Evolutionary conservation across 1,140 invertebrate genomes (phyloP).

Genomic region (Gryon sp.): DNA sequence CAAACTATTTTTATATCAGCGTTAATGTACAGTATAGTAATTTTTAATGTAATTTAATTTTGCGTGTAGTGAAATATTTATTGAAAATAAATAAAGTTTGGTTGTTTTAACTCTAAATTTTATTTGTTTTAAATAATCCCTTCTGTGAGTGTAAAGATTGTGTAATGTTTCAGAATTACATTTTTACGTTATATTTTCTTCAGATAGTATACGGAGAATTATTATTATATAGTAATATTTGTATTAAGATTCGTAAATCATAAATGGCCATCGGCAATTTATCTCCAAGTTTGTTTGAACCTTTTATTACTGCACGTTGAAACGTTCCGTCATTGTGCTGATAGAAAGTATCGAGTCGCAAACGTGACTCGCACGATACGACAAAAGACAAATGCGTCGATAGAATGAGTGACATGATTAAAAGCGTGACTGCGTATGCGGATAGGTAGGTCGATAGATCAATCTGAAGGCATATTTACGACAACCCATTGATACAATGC

Average conservation of each 20-base stretch:
- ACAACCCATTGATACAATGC: constrained; percentile 1
- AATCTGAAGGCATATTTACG: constrained; percentile 29
- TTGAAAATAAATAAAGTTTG: too few species aligned
- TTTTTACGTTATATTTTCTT: too few species aligned
- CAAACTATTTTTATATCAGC: too few species aligned
- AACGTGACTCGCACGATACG: constrained; percentile 43
- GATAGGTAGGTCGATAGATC: constrained; percentile 38
- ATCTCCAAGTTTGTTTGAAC: constrained; percentile 15
- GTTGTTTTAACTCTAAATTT: too few species aligned
- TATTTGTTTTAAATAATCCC: too few species aligned
- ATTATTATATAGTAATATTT: background rate
- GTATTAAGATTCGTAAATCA: constrained; percentile 30
- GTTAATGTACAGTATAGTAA: too few species aligned
- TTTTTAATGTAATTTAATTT: too few species aligned
- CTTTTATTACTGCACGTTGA: constrained; percentile 15
- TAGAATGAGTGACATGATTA: constrained; percentile 58
- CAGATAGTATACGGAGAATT: too few species aligned
- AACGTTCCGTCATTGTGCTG: constrained; percentile 35
- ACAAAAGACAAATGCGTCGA: constrained; percentile 58
- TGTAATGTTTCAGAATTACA: too few species aligned
- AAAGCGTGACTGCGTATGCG: constrained; percentile 49
- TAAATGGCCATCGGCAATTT: constrained; percentile 38
- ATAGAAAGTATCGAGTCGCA: constrained; percentile 35
- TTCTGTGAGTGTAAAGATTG: too few species aligned
- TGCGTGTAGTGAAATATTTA: too few species aligned